These are phyloP conservation scores for Drosophila yakuba DNA, from an alignment of 1,140 invertebrate genomes.

Conservation along the genomic window DNA sequence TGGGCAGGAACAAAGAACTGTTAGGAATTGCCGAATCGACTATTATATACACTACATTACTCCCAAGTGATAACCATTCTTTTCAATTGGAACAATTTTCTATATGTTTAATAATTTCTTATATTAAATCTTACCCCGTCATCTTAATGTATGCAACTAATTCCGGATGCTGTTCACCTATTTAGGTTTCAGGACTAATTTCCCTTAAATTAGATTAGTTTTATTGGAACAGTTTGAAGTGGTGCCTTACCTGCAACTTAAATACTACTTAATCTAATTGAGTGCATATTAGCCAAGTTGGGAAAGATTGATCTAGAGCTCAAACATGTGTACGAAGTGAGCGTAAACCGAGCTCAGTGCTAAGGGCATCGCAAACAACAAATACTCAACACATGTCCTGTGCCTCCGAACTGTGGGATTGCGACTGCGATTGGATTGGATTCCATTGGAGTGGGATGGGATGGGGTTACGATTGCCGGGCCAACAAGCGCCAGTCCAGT, in stretches of 20 bases:
- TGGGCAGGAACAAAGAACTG: constrained; percentile 54
- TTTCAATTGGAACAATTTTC: too few species aligned
- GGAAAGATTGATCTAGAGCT: constrained; percentile 5
- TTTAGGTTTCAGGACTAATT: too few species aligned
- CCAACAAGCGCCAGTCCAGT: constrained; percentile 55
- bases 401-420: constrained; percentile 2
- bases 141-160: background rate
- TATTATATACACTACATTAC: constrained; percentile 9
- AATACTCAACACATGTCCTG: constrained; percentile 52
- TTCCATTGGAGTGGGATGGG: constrained; percentile 12
- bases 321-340: constrained; percentile 14
- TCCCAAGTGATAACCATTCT: too few species aligned
- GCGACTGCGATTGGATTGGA: constrained; percentile 9
- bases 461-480: constrained; percentile 8
- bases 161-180: too few species aligned
- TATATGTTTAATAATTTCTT: too few species aligned
- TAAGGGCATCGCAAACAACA: constrained; percentile 26
- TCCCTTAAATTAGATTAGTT: too few species aligned
- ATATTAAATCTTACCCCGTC: too few species aligned
- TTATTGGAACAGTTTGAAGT: background rate
- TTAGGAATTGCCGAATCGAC: background rate
- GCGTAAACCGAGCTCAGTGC: constrained; percentile 12
- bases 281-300: background rate
- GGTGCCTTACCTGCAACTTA: background rate
- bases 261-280: background rate